Conservation (phyloP, 2,113 vertebrate species). For the Holacanthus passer region DNA sequence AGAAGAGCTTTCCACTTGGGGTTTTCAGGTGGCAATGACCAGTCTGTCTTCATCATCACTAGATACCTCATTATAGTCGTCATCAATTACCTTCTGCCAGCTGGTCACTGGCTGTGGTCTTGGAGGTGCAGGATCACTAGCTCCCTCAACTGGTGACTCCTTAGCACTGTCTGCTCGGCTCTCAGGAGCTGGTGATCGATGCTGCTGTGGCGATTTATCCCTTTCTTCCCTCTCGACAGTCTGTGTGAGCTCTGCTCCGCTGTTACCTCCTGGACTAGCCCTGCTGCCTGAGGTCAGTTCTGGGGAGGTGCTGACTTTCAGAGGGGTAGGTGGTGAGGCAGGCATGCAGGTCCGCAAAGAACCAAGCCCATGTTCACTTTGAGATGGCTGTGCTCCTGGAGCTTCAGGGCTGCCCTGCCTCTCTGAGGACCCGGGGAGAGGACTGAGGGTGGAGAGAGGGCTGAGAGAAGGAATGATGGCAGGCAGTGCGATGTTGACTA, state of each 20-base stretch:
- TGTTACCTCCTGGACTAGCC: constrained; percentile 12
- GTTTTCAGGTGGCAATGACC: constrained; percentile 93
- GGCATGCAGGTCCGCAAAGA: constrained; percentile 34
- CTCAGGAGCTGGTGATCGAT: constrained; percentile 35
- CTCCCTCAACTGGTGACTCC: constrained; percentile 41
- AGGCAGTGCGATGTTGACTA: constrained; percentile 93
- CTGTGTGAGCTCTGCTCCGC: constrained; percentile 20
- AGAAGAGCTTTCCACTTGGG: constrained; percentile 60
- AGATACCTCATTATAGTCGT: constrained; percentile 91
- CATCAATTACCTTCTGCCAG: constrained; percentile 83
- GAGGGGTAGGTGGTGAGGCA: constrained; percentile 22
- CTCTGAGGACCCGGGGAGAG: constrained; percentile 64
- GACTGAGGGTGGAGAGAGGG: constrained; percentile 81
- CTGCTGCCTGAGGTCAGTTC: constrained; percentile 46
- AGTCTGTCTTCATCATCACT: constrained; percentile 97
- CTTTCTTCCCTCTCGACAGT: constrained; percentile 44
- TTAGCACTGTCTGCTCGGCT: constrained; percentile 31
- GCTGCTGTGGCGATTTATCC: constrained; percentile 44
- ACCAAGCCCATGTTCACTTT: constrained; percentile 37
- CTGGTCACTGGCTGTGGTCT: constrained; percentile 66
- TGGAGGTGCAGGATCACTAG: constrained; percentile 51
- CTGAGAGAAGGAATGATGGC: constrained; percentile 91
- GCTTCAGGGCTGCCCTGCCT: constrained; percentile 75
- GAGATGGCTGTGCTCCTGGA: constrained; percentile 35
- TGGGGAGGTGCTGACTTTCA: constrained; percentile 50